Conservation (phyloP, 2,888 invertebrate genomes). For the Hybos culiciformis region DNA sequence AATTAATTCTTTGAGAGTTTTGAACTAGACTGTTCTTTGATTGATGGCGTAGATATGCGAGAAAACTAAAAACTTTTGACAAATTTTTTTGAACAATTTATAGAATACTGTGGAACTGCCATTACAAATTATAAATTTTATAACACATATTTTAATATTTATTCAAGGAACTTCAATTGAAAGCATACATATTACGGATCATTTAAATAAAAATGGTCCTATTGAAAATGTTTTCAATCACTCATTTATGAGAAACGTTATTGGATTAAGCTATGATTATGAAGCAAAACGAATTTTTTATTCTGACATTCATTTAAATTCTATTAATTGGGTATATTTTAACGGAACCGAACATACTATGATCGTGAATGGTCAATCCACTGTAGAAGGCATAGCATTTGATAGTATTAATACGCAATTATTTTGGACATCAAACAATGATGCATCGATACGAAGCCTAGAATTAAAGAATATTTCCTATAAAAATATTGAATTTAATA, state of each 20-base stretch:
- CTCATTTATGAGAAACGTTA: conserved; percentile 69
- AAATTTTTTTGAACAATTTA: too few relatives aligned
- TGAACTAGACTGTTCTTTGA: too few relatives aligned
- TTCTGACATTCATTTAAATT: conserved; percentile 77
- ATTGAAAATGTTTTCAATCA: conserved; percentile 56
- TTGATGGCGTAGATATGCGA: too few relatives aligned
- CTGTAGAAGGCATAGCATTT: conserved; percentile 76
- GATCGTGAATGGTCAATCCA: conserved; percentile 60
- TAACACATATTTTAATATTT: too few relatives aligned
- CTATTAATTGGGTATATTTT: conserved; percentile 69
- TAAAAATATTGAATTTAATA: conserved; percentile 29
- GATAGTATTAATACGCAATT: conserved; percentile 53
- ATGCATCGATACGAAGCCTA: conserved; percentile 47
- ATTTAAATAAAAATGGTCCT: conserved; percentile 61
- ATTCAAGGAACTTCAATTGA: conserved; percentile 50
- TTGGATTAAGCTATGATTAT: conserved; percentile 72
- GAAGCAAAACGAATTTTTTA: conserved; percentile 57
- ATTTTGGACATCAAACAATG: conserved; percentile 78
- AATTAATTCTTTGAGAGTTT: too few relatives aligned
- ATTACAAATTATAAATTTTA: too few relatives aligned
- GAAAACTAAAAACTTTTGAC: too few relatives aligned
- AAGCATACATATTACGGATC: conserved; percentile 61
- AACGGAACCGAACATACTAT: conserved; percentile 60
- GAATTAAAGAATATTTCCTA: conserved; percentile 19
- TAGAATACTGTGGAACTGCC: too few relatives aligned